Percentiles rank a stretch among this genome's conserved stretches.
Evolutionary conservation across 2,888 invertebrate species (phyloP).

Genomic region (Fissipunctia ypsillon): DNA sequence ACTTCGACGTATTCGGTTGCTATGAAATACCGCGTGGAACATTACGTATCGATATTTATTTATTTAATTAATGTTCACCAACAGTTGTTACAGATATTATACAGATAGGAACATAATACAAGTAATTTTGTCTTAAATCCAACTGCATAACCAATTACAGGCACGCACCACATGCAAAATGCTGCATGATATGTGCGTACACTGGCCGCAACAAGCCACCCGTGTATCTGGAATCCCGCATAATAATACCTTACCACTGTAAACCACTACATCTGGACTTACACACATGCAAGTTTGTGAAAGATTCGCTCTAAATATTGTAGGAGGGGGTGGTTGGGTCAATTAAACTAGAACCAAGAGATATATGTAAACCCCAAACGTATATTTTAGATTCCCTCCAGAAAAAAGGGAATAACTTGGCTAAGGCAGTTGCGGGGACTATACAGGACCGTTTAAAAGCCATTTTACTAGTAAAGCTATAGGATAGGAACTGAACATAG

Average conservation of each 20-base stretch:
- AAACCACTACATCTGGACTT: background rate
- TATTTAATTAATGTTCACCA: too few species aligned
- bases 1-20: background rate
- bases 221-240: background rate
- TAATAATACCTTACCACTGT: background rate
- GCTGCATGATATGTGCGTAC: background rate
- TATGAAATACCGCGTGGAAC: too few species aligned
- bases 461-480: constrained; percentile 3
- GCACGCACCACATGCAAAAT: too few species aligned
- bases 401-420: background rate
- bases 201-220: background rate
- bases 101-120: too few species aligned
- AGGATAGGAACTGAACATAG: background rate
- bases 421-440: background rate
- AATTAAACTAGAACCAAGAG: background rate
- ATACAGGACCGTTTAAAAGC: background rate
- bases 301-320: background rate
- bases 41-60: background rate
- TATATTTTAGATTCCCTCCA: background rate
- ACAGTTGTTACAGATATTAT: too few species aligned
- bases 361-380: background rate
- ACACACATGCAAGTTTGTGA: background rate
- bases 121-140: too few species aligned
- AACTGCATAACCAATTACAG: too few species aligned
- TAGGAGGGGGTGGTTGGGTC: background rate